Conservation (phyloP, 2,888 invertebrate species). For the Campoplex nolae region DNA sequence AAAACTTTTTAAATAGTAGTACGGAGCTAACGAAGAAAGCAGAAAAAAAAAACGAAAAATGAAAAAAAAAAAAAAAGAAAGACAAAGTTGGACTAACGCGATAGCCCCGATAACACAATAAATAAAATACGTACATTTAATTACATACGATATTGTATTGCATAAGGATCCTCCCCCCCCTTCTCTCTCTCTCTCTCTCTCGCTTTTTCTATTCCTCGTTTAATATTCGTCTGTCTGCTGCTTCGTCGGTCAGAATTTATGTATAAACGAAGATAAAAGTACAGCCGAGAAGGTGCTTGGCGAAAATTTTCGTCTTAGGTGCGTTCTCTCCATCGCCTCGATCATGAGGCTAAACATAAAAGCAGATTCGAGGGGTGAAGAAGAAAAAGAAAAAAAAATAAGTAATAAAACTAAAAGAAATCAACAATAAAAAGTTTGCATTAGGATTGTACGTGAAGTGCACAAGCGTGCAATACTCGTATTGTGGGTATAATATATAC, state of each 20-base stretch:
- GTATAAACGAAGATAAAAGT: constrained; percentile 15
- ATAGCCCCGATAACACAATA: constrained; percentile 49
- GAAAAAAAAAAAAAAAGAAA: constrained; percentile 4
- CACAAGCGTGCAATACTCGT: constrained; percentile 45
- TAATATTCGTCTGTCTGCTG: constrained; percentile 47
- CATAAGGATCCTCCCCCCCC: constrained; percentile 7
- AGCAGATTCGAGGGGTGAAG: background rate
- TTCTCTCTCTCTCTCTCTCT: constrained; percentile 45
- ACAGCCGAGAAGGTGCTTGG: constrained; percentile 40
- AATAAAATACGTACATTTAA: constrained; percentile 57
- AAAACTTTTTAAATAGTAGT: background rate
- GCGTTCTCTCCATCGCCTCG: constrained; percentile 25
- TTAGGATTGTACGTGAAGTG: constrained; percentile 38
- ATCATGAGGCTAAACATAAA: constrained; percentile 25
- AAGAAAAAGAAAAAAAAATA: constrained; percentile 1
- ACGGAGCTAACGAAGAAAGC: background rate
- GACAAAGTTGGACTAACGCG: constrained; percentile 47
- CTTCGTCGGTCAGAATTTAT: constrained; percentile 46
- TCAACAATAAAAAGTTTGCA: constrained; percentile 52
- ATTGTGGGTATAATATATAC: constrained; percentile 10
- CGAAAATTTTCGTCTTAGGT: constrained; percentile 43
- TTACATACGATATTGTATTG: constrained; percentile 42
- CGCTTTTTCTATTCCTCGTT: constrained; percentile 44
- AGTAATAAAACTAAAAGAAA: constrained; percentile 35
- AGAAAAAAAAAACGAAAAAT: constrained; percentile 32